Conservation (phyloP, 2,888 invertebrate genomes). For the Melipona beecheii region DNA sequence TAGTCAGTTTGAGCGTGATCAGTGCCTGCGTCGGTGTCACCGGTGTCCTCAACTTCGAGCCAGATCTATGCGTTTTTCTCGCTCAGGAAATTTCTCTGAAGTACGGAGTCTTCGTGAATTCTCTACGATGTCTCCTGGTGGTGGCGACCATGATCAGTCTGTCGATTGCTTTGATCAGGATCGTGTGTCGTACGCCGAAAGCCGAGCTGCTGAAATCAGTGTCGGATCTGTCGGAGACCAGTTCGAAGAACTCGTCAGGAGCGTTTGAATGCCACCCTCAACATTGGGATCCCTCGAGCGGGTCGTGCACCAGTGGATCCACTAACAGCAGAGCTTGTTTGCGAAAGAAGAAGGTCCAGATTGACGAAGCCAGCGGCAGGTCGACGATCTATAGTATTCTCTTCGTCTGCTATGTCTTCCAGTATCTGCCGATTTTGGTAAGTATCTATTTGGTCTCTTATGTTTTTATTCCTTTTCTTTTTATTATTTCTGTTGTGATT, state of each 20-base stretch:
- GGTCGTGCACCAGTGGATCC: slow-evolving; percentile 86
- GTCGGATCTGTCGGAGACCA: slow-evolving; percentile 81
- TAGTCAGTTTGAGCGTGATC: slow-evolving; percentile 84
- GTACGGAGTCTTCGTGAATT: slow-evolving; percentile 80
- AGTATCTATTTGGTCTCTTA: not conserved
- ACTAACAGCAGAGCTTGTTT: slow-evolving; percentile 85
- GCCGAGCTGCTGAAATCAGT: slow-evolving; percentile 80
- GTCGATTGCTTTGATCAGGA: slow-evolving; percentile 63
- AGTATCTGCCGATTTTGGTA: slow-evolving; percentile 87
- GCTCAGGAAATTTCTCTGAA: slow-evolving; percentile 79
- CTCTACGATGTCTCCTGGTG: slow-evolving; percentile 73
- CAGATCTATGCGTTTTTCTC: slow-evolving; percentile 79
- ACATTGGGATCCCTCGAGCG: slow-evolving; percentile 84
- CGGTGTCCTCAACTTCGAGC: slow-evolving; percentile 83
- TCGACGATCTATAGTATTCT: slow-evolving; percentile 85
- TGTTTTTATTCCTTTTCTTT: not conserved
- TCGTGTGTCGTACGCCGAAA: slow-evolving; percentile 73
- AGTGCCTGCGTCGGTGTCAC: slow-evolving; percentile 85
- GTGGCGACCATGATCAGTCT: slow-evolving; percentile 74
- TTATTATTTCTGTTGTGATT: not conserved
- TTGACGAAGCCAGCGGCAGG: slow-evolving; percentile 84
- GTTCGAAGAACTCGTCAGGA: slow-evolving; percentile 81
- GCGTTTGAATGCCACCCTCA: slow-evolving; percentile 80
- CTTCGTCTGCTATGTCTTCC: slow-evolving; percentile 86
- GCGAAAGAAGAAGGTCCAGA: slow-evolving; percentile 80